A percentile compares a stretch with the other conserved stretches of the same genome.
These are phyloP conservation scores for Silurus aristotelis DNA, from an alignment of 2,797 vertebrate genomes.

Conservation along the genomic window DNA sequence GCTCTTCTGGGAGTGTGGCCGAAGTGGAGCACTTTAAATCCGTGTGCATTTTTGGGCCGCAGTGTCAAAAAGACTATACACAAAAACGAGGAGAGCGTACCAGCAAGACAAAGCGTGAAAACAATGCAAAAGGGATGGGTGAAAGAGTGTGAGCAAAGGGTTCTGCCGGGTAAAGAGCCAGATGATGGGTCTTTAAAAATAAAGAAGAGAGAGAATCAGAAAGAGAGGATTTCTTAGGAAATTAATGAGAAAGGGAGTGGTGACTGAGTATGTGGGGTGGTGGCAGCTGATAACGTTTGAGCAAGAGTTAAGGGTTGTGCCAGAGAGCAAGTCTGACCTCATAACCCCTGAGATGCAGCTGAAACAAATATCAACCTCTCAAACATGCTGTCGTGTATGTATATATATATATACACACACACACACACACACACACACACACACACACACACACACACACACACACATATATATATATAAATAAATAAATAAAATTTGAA, in stretches of 20 bases:
- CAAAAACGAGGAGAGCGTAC: not conserved
- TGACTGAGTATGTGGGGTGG: conserved; percentile 41
- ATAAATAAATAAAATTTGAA: too few relatives aligned
- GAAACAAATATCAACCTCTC: conserved; percentile 21
- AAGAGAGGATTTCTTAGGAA: conserved; percentile 49
- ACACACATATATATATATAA: too few relatives aligned
- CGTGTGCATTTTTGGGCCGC: not conserved
- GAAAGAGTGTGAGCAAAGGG: conserved; percentile 8
- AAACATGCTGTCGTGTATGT: not conserved
- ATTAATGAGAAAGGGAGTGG: conserved; percentile 36
- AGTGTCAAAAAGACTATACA: not conserved
- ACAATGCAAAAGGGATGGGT: conserved; percentile 9
- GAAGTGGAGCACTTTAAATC: conserved; percentile 12
- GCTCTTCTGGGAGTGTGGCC: not conserved
- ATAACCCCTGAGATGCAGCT: not conserved
- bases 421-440: too few relatives aligned
- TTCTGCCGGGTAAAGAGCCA: not conserved
- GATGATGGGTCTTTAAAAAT: not conserved
- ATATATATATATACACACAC: too few relatives aligned
- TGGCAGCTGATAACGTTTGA: conserved; percentile 46
- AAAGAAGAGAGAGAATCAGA: conserved; percentile 22
- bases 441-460: too few relatives aligned
- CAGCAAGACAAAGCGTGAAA: not conserved
- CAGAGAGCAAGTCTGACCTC: conserved; percentile 24
- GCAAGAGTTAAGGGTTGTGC: conserved; percentile 22